Evolutionary conservation across 2,113 vertebrate genomes (phyloP).

Genomic region (Cygnus atratus): DNA sequence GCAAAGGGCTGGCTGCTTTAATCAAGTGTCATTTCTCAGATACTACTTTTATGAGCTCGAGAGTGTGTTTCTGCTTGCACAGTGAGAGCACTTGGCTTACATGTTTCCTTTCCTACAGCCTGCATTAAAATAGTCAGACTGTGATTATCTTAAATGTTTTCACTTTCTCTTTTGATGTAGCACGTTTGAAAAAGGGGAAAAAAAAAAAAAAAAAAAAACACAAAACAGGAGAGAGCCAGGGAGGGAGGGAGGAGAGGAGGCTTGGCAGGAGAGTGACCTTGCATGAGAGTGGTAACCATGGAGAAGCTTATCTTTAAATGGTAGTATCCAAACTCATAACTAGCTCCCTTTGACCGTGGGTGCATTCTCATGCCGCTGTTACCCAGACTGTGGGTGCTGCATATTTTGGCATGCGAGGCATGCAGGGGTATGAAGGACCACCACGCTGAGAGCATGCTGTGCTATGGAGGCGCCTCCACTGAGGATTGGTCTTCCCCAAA

Average conservation of each 20-base stretch:
- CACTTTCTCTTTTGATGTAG: constrained; percentile 69
- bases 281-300: constrained; percentile 52
- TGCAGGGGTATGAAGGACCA: background rate
- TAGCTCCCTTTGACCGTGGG: background rate
- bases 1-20: constrained; percentile 51
- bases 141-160: constrained; percentile 63
- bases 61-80: constrained; percentile 41
- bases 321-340: constrained; percentile 31
- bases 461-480: background rate
- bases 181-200: background rate
- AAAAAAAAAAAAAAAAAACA: background rate
- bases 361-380: background rate
- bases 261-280: constrained; percentile 41
- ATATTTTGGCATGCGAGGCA: constrained; percentile 15
- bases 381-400: background rate
- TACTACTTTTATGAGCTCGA: constrained; percentile 51
- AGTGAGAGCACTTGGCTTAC: constrained; percentile 58
- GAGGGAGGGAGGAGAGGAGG: background rate
- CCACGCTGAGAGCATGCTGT: background rate
- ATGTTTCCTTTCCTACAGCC: constrained; percentile 42
- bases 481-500: background rate
- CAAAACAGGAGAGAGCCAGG: background rate
- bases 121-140: constrained; percentile 60
- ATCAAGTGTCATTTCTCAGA: constrained; percentile 58
- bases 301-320: constrained; percentile 57